These are phyloP conservation scores for Lucinisca nassula DNA, from an alignment of 2,888 invertebrate genomes.

Conservation along the genomic window DNA sequence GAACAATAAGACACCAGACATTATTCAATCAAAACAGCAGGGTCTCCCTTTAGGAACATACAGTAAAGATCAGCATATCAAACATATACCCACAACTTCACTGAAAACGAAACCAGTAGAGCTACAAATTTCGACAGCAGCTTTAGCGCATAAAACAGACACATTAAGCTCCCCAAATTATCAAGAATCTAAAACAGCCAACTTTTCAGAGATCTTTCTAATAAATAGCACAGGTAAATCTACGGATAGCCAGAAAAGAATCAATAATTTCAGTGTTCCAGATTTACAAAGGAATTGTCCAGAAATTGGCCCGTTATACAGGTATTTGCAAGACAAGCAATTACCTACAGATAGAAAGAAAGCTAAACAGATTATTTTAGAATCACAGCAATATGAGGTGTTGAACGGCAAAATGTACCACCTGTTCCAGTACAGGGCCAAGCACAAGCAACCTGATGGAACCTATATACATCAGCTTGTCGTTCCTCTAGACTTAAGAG, in stretches of 20 bases:
- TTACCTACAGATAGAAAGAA: neutral
- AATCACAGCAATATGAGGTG: slow-evolving; percentile 8
- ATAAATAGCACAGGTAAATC: too few species aligned
- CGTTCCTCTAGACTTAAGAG: neutral
- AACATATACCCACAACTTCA: too few species aligned
- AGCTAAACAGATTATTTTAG: neutral
- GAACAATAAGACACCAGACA: too few species aligned
- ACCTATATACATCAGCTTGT: neutral
- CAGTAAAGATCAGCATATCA: too few species aligned
- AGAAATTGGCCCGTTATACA: neutral
- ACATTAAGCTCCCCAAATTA: too few species aligned
- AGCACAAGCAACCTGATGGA: neutral
- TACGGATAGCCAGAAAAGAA: too few species aligned
- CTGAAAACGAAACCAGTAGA: too few species aligned
- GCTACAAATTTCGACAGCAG: neutral
- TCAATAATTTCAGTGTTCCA: neutral
- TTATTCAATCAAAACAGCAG: too few species aligned
- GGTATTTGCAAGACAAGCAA: neutral
- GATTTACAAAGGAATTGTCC: neutral
- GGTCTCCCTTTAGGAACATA: too few species aligned
- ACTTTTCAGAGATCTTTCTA: too few species aligned
- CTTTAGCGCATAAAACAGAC: neutral
- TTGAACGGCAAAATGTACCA: slow-evolving; percentile 10
- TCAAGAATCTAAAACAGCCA: too few species aligned
- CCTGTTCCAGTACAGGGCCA: neutral